phyloP scores from a whole-genome alignment of 2,113 vertebrate species.

The Oncorhynchus nerka region DNA sequence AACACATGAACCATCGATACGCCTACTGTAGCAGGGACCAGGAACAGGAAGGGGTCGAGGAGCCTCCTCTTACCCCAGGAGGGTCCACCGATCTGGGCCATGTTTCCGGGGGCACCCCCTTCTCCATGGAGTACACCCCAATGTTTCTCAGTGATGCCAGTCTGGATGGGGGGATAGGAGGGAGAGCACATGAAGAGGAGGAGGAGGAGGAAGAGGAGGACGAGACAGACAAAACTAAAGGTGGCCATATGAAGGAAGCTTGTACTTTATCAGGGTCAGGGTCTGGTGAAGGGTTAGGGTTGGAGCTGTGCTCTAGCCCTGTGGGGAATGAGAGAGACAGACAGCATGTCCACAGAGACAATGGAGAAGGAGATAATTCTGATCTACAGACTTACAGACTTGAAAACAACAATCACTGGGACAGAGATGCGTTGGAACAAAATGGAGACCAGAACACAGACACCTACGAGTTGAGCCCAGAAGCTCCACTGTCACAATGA shows the following conservation, averaged over 20 bases:
- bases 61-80: slow-evolving; percentile 50
- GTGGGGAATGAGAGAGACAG: slow-evolving; percentile 31
- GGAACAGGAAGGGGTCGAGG: slow-evolving; percentile 60
- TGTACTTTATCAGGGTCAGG: not conserved
- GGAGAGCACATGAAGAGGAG: slow-evolving; percentile 49
- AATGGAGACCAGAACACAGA: slow-evolving; percentile 44
- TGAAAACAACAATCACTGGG: slow-evolving; percentile 38
- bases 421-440: slow-evolving; percentile 29
- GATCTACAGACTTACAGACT: not conserved
- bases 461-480: slow-evolving; percentile 56
- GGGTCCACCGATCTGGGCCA: slow-evolving; percentile 21
- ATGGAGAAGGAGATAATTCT: slow-evolving; percentile 30
- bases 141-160: slow-evolving; percentile 74
- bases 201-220: slow-evolving; percentile 40
- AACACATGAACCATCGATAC: slow-evolving; percentile 87
- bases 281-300: slow-evolving; percentile 2
- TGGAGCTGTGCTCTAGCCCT: slow-evolving; percentile 9
- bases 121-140: slow-evolving; percentile 53
- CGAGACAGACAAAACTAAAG: slow-evolving; percentile 1
- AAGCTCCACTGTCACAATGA: slow-evolving; percentile 49
- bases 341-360: slow-evolving; percentile 25
- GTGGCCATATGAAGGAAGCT: not conserved
- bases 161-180: slow-evolving; percentile 45
- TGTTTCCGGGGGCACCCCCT: slow-evolving; percentile 32
- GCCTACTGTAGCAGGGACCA: slow-evolving; percentile 79